Evolutionary conservation across 2,113 vertebrate species (phyloP).

Genomic region (Cynoglossus semilaevis): DNA sequence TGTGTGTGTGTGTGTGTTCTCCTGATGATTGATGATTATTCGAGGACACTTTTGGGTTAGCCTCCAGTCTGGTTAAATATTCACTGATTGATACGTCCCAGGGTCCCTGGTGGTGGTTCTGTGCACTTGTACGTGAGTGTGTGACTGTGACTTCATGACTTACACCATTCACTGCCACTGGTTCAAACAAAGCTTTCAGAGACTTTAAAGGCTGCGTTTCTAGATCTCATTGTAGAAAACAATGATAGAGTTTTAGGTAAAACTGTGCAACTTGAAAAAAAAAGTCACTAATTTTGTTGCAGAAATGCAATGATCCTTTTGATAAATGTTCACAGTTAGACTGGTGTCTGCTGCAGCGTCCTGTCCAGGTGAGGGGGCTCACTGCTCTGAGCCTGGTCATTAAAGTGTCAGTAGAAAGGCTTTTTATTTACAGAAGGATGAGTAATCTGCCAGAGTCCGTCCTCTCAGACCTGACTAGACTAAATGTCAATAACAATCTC

Average conservation of each 20-base stretch:
- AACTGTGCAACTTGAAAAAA: too few species aligned
- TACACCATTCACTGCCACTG: too few species aligned
- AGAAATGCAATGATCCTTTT: too few species aligned
- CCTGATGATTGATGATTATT: conserved; percentile 65
- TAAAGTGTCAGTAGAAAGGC: conserved; percentile 19
- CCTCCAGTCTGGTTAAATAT: conserved; percentile 49
- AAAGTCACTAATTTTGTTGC: too few species aligned
- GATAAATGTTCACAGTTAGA: too few species aligned
- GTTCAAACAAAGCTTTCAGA: too few species aligned
- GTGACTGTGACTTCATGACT: conserved; percentile 2
- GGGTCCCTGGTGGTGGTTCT: background rate
- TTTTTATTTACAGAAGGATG: conserved; percentile 19
- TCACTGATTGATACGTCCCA: conserved; percentile 38
- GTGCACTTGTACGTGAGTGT: background rate
- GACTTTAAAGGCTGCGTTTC: too few species aligned
- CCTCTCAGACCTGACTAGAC: conserved; percentile 30
- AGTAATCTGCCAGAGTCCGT: conserved; percentile 28
- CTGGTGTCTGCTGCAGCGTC: too few species aligned
- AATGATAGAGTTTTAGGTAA: too few species aligned
- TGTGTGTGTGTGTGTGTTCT: conserved; percentile 12
- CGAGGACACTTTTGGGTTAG: conserved; percentile 49
- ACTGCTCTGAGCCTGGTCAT: conserved; percentile 2
- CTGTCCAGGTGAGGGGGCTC: background rate
- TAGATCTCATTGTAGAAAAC: too few species aligned
- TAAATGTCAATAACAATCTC: conserved; percentile 42